Percentiles rank a stretch among this genome's conserved stretches.
These are phyloP conservation scores for Callyntrura guangdongensis DNA, from an alignment of 2,888 invertebrate species.

Conservation along the genomic window DNA sequence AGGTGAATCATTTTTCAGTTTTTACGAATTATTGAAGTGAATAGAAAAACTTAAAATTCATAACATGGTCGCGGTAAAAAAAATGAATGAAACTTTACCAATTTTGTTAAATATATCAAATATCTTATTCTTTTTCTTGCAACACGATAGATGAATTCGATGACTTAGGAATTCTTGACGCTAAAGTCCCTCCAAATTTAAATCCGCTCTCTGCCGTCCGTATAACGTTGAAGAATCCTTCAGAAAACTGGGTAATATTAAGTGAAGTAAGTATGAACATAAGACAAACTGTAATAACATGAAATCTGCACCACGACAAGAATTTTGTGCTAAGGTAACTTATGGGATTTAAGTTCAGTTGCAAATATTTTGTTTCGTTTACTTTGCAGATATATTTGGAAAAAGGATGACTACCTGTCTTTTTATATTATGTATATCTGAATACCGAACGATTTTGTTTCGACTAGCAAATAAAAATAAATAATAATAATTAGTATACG, in stretches of 20 bases:
- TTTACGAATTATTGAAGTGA: too few species aligned
- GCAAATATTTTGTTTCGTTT: background rate
- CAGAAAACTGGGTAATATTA: conserved; percentile 95
- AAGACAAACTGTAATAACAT: background rate
- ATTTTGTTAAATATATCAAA: background rate
- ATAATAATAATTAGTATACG: background rate
- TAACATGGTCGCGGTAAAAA: too few species aligned
- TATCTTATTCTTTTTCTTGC: background rate
- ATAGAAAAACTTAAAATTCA: too few species aligned
- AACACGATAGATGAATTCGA: conserved; percentile 90
- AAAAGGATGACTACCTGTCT: conserved; percentile 68
- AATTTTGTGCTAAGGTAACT: background rate
- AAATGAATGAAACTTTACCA: too few species aligned
- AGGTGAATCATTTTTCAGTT: conserved; percentile 86
- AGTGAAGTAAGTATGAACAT: conserved; percentile 91
- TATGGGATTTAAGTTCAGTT: too few species aligned
- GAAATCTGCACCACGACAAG: background rate
- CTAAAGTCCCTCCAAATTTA: conserved; percentile 89
- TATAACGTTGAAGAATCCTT: conserved; percentile 92
- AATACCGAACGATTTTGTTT: conserved; percentile 10
- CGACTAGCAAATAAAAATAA: background rate
- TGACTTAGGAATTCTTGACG: conserved; percentile 93
- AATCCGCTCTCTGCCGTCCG: conserved; percentile 91
- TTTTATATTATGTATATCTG: conserved; percentile 1
- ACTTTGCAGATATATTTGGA: conserved; percentile 63